Evolutionary conservation across 2,113 vertebrate species (phyloP), one percentile per base, ranked within the genome.

Genomic region (Mus pahari): DNA sequence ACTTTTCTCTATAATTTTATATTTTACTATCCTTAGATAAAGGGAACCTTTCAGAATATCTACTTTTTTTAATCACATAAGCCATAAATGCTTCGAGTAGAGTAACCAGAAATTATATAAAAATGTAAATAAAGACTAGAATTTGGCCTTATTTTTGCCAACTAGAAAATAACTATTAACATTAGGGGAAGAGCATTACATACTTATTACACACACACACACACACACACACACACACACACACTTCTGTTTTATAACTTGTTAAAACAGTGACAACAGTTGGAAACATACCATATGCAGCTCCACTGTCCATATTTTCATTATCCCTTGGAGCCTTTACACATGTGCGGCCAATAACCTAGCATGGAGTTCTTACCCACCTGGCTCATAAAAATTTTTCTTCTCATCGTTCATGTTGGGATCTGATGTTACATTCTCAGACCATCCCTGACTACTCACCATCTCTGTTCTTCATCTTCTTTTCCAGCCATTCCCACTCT

Each of bases 1-100:
- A 10, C 24, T 45, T 82, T 96, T 94, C 20, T 78, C 89, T 83
- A 36, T 92, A 16, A 84, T 71, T 94, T 90, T 75, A 33, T 60
- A 31, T 66, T 36, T 90, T 92, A 74, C 58, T 94, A 1, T 81
- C 83, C 3, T 78, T 81, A 79, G 45, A 24, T 42, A 64, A 89
- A 88, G 10, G 55, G 6, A 50, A 73, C 24, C 92, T 92, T 94
- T 50, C 75, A 82, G 58, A 93, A 33, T 45, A 86, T 77, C 75
- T 84, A 16, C 7, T 66, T 92, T 81, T 91, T 86, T 68, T 87
- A 7, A 68, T 62, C 77, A 90, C 2, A 5, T 62, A 64, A 71
- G 13, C 74, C 89, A 90, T 81, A 81, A 10, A 36, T 77, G 16
- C 77, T 74, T 81, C 75, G 84, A 89, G 11, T 53, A 83, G 58